These are phyloP conservation scores for Phortica okadai DNA, from an alignment of 2,888 invertebrate genomes.

Conservation along the genomic window DNA sequence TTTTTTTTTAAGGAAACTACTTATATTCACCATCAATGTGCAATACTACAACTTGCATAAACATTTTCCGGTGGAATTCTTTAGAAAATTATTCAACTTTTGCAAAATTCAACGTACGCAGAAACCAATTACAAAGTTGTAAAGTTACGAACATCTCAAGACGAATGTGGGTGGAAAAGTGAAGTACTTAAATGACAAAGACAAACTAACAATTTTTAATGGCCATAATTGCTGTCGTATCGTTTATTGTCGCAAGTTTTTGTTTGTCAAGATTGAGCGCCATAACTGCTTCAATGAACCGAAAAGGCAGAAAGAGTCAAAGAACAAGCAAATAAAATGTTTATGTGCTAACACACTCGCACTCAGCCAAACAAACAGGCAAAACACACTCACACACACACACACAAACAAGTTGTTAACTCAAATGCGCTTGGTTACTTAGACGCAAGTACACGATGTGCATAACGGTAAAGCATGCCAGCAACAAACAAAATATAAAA, in stretches of 20 bases:
- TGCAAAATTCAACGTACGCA: not conserved
- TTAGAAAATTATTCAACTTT: conserved; percentile 51
- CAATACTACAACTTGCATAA: too few relatives aligned
- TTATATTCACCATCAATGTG: too few relatives aligned
- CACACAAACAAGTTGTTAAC: not conserved
- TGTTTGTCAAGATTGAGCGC: conserved; percentile 45
- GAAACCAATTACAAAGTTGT: not conserved
- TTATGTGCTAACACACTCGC: not conserved
- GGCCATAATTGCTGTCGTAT: conserved; percentile 20
- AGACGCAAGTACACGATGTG: not conserved
- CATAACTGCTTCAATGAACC: not conserved
- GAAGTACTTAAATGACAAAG: not conserved
- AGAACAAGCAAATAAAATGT: not conserved
- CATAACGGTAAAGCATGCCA: not conserved
- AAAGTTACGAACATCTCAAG: not conserved
- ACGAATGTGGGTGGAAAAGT: not conserved
- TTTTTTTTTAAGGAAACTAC: too few relatives aligned
- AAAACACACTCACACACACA: conserved; percentile 25
- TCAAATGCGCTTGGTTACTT: not conserved
- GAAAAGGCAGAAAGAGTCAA: conserved; percentile 21
- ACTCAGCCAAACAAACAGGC: too few relatives aligned
- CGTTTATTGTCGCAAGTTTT: conserved; percentile 63
- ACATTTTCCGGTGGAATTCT: conserved; percentile 61
- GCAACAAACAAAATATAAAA: not conserved
- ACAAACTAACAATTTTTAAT: conserved; percentile 9